Evolutionary conservation across 2,113 vertebrate species (phyloP).

Genomic region (Colinus virginianus): DNA sequence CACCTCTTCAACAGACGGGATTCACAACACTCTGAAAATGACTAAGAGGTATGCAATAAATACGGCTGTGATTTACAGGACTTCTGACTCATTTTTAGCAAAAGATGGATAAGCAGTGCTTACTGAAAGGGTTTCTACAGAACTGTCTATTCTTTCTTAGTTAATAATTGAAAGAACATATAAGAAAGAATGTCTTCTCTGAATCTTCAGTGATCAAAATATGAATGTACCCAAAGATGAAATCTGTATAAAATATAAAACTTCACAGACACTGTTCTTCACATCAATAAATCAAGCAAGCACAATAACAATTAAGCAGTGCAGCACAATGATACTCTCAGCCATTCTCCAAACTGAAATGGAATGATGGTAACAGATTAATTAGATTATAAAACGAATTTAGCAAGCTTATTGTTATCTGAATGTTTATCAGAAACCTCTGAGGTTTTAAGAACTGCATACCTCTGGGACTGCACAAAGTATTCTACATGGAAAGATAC

Average conservation of each 20-base stretch:
- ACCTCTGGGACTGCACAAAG: slow-evolving; percentile 12
- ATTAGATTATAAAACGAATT: slow-evolving; percentile 59
- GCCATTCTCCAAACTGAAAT: slow-evolving; percentile 1
- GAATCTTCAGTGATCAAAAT: neutral
- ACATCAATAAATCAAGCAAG: neutral
- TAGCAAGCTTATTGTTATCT: slow-evolving; percentile 47
- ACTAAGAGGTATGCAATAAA: neutral
- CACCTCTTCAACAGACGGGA: neutral
- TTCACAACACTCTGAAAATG: neutral
- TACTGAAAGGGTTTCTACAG: neutral
- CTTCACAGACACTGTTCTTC: neutral
- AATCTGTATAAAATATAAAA: neutral
- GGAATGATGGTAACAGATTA: slow-evolving; percentile 48
- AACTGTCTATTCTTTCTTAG: neutral
- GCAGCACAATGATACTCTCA: neutral
- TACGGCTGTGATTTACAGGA: neutral
- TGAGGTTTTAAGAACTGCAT: slow-evolving; percentile 36
- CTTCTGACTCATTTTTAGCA: neutral
- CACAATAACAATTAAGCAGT: neutral
- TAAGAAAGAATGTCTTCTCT: neutral
- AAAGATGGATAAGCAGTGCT: neutral
- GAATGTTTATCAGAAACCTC: slow-evolving; percentile 58
- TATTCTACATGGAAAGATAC: slow-evolving; percentile 13
- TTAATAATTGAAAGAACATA: neutral
- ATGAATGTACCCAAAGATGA: neutral